phyloP scores from a whole-genome alignment of 1,140 invertebrate genomes.

The Pachyrhynchus sulphureomaculatus region DNA sequence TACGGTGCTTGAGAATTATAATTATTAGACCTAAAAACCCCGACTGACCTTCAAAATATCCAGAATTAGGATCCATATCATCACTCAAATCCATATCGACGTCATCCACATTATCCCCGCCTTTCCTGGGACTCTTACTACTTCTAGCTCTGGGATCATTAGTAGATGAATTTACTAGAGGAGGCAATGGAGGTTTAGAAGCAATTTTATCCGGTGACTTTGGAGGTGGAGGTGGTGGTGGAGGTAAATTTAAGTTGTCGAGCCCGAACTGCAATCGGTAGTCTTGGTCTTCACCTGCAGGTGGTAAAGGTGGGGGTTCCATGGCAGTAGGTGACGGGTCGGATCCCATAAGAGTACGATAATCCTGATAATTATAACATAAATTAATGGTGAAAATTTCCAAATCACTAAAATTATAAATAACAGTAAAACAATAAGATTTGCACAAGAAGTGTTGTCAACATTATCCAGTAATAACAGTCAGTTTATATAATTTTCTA shows the following conservation, averaged over 20 bases:
- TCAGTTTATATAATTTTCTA: no score
- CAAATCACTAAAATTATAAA: no score
- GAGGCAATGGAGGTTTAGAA: constrained; percentile 14
- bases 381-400: no score
- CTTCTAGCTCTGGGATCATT: neutral
- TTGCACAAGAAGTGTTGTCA: no score
- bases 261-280: constrained; percentile 43
- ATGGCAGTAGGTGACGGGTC: neutral
- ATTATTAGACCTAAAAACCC: no score
- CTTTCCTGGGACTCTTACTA: neutral
- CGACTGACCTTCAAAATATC: constrained; percentile 8
- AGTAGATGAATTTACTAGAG: no score
- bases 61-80: constrained; percentile 52
- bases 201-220: constrained; percentile 6
- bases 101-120: constrained; percentile 58
- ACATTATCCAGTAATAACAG: no score
- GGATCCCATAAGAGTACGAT: neutral
- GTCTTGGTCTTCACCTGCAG: constrained; percentile 40
- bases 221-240: constrained; percentile 44
- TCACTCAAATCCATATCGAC: constrained; percentile 75
- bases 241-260: constrained; percentile 41
- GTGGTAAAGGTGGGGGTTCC: neutral
- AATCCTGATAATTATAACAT: constrained; percentile 23
- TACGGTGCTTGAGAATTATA: no score
- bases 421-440: no score